Conservation (phyloP, 2,888 invertebrate species). For the Epirrita christyi region DNA sequence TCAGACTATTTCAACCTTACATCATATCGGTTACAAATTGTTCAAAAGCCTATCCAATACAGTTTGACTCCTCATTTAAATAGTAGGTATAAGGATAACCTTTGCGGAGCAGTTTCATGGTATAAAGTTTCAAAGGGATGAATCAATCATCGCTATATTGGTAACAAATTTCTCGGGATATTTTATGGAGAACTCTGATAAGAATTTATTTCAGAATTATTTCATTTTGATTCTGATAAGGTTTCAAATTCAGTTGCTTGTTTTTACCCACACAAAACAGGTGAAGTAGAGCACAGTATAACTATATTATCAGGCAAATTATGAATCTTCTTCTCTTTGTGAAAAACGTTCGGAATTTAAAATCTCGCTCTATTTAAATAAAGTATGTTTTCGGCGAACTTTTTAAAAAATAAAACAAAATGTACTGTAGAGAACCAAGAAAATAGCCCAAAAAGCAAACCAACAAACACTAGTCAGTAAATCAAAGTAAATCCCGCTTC, state of each 20-base stretch:
- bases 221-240: too few relatives aligned
- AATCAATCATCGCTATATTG: neutral
- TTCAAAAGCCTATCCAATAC: conserved; percentile 8
- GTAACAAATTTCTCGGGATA: too few relatives aligned
- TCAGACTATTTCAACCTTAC: neutral
- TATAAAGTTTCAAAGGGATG: neutral
- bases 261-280: too few relatives aligned
- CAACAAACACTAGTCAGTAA: conserved; percentile 50
- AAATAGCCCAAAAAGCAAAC: conserved; percentile 34
- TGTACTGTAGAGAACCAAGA: conserved; percentile 1
- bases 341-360: too few relatives aligned
- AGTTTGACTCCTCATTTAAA: conserved; percentile 6
- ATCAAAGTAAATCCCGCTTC: conserved; percentile 59
- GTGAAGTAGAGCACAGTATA: too few relatives aligned
- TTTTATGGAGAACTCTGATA: too few relatives aligned
- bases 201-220: too few relatives aligned
- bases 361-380: too few relatives aligned
- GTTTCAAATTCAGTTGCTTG: too few relatives aligned
- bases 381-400: too few relatives aligned
- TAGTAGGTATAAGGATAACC: conserved; percentile 7
- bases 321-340: too few relatives aligned
- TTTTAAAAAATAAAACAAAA: neutral
- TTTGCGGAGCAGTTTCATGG: neutral
- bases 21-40: conserved; percentile 7
- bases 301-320: too few relatives aligned